Evolutionary conservation across 2,888 invertebrate genomes (phyloP), one percentile per base, ranked within the genome.

Genomic region (Siphlonurus alternatus): DNA sequence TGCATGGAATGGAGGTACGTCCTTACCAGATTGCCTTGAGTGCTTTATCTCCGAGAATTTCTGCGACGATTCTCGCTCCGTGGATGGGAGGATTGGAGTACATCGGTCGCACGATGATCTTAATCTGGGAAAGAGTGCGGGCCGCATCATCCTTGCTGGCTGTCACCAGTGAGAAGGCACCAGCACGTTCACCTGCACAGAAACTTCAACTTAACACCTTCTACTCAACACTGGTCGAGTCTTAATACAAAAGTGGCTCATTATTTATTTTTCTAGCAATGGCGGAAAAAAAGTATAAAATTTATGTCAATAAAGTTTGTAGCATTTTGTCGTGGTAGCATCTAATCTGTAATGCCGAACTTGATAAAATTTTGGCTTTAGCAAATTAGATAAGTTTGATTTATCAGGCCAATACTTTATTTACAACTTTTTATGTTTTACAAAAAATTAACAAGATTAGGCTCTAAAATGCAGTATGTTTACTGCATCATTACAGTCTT

Each of bases 1-100:
- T n/a, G n/a, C n/a, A n/a, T n/a, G n/a, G n/a, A n/a, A n/a, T n/a
- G n/a, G n/a, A n/a, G 15, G 61, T 53, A 54, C 3, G 24, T 24
- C 72, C 78, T 74, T 70, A 86, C 97, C 98, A 93, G 71, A 85
- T 80, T 59, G 79, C 70, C 69, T 79, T 84, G 56, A 99, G 80
- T 3, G 82, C 78, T 0, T 83, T 77, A 72, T 84, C 84, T 65
- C 81, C 81, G 22, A 99, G 83, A 70, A 99, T 92, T 76, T 89
- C 89, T 24, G 83, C 78, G 1, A 90, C 98, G 70, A 99, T 85
- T 59, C 95, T 83, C 0, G 95, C 89, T 25, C 98, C 99, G 76
- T 93, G 84, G 70, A 97, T 82, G 0, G 98, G 96, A 53, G 99
- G 98, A 80, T 95, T 99, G 51, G 97, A 98, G 79, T 97, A 98